These are phyloP conservation scores for Macroteleia sp. DNA, from an alignment of 2,888 invertebrate genomes.

Conservation along the genomic window DNA sequence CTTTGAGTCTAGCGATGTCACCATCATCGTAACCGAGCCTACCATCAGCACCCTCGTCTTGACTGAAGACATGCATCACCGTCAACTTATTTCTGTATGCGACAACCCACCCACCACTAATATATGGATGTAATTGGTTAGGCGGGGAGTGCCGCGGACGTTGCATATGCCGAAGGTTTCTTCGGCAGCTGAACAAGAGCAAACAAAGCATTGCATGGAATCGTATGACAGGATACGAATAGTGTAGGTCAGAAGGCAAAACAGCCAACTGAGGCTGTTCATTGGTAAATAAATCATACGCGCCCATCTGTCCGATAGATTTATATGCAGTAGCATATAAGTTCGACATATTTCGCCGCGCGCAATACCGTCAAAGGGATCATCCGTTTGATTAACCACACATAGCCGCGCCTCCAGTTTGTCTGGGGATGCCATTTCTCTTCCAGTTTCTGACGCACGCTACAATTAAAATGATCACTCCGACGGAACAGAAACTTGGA, in stretches of 20 bases:
- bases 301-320: constrained; percentile 68
- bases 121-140: constrained; percentile 80
- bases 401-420: background rate
- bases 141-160: constrained; percentile 70
- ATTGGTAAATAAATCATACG: constrained; percentile 34
- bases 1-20: constrained; percentile 28
- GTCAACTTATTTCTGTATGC: constrained; percentile 80
- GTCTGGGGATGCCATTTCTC: constrained; percentile 2
- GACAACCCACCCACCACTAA: constrained; percentile 71
- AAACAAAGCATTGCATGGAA: constrained; percentile 20
- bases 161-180: constrained; percentile 39
- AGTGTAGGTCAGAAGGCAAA: constrained; percentile 43
- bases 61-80: constrained; percentile 76
- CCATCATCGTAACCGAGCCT: constrained; percentile 13
- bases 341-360: constrained; percentile 22
- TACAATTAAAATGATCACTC: constrained; percentile 24
- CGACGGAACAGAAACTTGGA: background rate
- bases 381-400: background rate
- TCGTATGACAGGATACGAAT: constrained; percentile 14
- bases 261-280: constrained; percentile 20
- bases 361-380: constrained; percentile 16
- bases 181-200: constrained; percentile 11
- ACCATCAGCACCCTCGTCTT: constrained; percentile 68
- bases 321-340: constrained; percentile 64
- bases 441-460: constrained; percentile 37